Conservation (phyloP, 2,797 vertebrate species). For the Notolabrus celidotus region DNA sequence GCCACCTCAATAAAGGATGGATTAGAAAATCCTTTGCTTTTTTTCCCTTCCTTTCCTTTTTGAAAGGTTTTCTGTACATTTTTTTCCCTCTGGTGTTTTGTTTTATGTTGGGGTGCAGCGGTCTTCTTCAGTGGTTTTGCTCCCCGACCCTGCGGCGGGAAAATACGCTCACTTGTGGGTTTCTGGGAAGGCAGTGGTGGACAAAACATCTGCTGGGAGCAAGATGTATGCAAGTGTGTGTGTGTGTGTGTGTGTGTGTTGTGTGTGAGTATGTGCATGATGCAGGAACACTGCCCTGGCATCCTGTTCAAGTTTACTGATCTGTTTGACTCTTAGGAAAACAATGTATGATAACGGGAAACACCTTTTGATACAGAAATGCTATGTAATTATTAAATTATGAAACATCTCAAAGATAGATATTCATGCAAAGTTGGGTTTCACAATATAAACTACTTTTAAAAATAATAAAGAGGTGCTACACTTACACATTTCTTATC, state of each 20-base stretch:
- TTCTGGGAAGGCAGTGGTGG: conserved; percentile 87
- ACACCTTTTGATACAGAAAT: not conserved
- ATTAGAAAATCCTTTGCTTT: conserved; percentile 90
- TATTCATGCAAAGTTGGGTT: too few species aligned
- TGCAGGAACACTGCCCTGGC: conserved; percentile 63
- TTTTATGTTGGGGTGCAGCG: conserved; percentile 89
- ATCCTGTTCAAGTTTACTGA: conserved; percentile 67
- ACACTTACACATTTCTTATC: too few species aligned
- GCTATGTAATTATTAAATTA: too few species aligned
- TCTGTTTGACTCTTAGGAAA: conserved; percentile 57
- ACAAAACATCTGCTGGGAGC: conserved; percentile 88
- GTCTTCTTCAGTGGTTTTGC: conserved; percentile 87
- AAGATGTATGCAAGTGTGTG: conserved; percentile 79
- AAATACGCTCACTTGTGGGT: conserved; percentile 90
- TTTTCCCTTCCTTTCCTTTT: conserved; percentile 82
- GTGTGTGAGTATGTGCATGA: conserved; percentile 50
- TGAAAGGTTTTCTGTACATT: conserved; percentile 83
- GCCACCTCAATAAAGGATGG: conserved; percentile 91
- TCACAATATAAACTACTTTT: too few species aligned
- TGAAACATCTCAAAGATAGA: too few species aligned
- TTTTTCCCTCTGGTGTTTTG: conserved; percentile 86
- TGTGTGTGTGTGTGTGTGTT: conserved; percentile 60
- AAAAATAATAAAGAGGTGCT: not conserved
- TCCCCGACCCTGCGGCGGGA: conserved; percentile 88
- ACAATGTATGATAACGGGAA: conserved; percentile 19